Evolutionary conservation across 2,113 vertebrate species (phyloP).

Genomic region (Dasyornis broadbenti): DNA sequence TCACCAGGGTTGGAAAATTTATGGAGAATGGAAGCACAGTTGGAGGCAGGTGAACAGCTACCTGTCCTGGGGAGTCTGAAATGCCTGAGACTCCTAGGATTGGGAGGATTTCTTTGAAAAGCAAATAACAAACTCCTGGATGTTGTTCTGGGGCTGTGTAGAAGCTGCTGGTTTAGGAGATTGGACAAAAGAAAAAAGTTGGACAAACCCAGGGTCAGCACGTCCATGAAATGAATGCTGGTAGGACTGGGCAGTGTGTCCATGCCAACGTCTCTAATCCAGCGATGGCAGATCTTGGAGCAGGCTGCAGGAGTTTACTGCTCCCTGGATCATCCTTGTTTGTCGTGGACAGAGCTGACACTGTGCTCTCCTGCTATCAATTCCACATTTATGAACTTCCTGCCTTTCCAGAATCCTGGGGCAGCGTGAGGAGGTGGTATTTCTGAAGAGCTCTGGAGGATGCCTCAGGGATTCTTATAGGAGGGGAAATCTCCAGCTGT

Average conservation of each 20-base stretch:
- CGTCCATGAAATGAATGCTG: not conserved
- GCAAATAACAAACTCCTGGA: not conserved
- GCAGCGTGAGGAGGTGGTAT: not conserved
- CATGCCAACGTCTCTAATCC: not conserved
- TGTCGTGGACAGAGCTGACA: fast-evolving
- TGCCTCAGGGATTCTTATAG: not conserved
- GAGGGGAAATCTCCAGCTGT: not conserved
- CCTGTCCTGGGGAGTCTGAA: not conserved
- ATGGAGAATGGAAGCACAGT: not conserved
- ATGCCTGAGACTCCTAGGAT: not conserved
- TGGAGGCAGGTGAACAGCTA: not conserved
- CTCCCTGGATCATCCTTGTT: not conserved
- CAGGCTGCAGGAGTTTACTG: not conserved
- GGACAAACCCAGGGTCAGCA: not conserved
- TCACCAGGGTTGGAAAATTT: not conserved
- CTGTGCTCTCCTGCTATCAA: not conserved
- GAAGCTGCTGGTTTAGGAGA: not conserved
- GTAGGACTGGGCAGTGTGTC: not conserved
- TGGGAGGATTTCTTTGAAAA: not conserved
- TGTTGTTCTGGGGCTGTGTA: not conserved
- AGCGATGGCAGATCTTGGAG: not conserved
- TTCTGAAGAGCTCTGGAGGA: not conserved
- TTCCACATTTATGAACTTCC: not conserved
- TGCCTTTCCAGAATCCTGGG: not conserved
- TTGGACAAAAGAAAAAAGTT: not conserved